Conservation (phyloP, 1,140 invertebrate genomes). For the Lepidurus arcticus region DNA sequence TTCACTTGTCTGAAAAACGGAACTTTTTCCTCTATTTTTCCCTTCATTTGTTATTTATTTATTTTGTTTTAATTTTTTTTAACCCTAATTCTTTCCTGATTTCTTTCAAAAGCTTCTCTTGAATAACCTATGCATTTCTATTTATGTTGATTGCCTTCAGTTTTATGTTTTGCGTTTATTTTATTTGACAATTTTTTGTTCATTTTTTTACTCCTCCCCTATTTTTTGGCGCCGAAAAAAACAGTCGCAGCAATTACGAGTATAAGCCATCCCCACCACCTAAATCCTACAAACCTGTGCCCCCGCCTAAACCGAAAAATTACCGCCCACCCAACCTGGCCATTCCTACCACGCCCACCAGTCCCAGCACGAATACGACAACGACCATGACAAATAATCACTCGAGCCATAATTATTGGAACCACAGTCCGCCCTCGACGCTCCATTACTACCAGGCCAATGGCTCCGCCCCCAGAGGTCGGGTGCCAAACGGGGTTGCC, state of each 20-base stretch:
- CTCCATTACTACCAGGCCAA: constrained; percentile 25
- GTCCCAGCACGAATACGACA: constrained; percentile 32
- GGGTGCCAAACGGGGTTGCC: constrained; percentile 34
- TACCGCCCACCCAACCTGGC: constrained; percentile 65
- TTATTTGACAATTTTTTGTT: constrained; percentile 24
- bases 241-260: constrained; percentile 37
- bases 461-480: constrained; percentile 30
- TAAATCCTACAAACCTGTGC: constrained; percentile 70
- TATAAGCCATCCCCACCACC: constrained; percentile 47
- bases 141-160: constrained; percentile 26
- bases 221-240: not conserved
- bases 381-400: constrained; percentile 29
- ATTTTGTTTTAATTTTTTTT: constrained; percentile 24
- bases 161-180: constrained; percentile 5
- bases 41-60: not conserved
- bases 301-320: constrained; percentile 85
- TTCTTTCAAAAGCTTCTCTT: not conserved
- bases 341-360: constrained; percentile 23
- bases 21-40: constrained; percentile 3
- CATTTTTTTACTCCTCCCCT: constrained; percentile 20
- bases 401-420: constrained; percentile 37
- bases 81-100: not conserved
- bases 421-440: constrained; percentile 35
- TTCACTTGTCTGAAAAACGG: constrained; percentile 20
- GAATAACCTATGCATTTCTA: constrained; percentile 24